Percentiles rank a stretch among this genome's conserved stretches.
These are phyloP conservation scores for Pelosia muscerda DNA, from an alignment of 2,888 invertebrate species.

Conservation along the genomic window DNA sequence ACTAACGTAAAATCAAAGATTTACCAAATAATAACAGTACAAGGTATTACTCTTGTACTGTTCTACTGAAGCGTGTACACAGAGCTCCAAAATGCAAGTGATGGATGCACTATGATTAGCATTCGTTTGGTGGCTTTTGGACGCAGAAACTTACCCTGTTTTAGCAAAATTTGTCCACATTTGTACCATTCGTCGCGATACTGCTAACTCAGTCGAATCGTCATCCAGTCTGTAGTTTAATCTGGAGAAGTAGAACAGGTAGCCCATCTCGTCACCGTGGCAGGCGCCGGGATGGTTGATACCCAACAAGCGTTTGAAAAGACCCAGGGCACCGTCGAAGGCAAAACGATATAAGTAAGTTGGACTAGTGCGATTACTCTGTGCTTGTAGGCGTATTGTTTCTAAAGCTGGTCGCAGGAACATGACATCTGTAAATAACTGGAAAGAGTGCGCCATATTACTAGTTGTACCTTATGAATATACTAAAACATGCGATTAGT, in stretches of 20 bases:
- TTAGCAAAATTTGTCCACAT: constrained; percentile 90
- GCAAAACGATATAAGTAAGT: constrained; percentile 88
- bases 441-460: constrained; percentile 27
- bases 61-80: background rate
- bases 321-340: constrained; percentile 88
- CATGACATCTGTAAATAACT: constrained; percentile 89
- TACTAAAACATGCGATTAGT: background rate
- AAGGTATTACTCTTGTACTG: background rate
- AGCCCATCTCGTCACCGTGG: constrained; percentile 89
- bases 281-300: constrained; percentile 87
- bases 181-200: constrained; percentile 87
- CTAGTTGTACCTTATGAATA: background rate
- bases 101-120: background rate
- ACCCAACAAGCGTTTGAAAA: constrained; percentile 88
- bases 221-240: constrained; percentile 88
- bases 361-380: constrained; percentile 79
- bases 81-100: background rate
- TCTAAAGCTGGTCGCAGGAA: constrained; percentile 87
- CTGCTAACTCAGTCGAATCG: constrained; percentile 85
- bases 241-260: constrained; percentile 88
- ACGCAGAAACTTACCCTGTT: constrained; percentile 82
- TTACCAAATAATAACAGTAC: background rate
- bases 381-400: constrained; percentile 78
- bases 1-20: too few species aligned
- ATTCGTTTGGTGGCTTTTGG: background rate